These are phyloP conservation scores for Eupeodes luniger DNA, from an alignment of 2,888 invertebrate species.

Conservation along the genomic window DNA sequence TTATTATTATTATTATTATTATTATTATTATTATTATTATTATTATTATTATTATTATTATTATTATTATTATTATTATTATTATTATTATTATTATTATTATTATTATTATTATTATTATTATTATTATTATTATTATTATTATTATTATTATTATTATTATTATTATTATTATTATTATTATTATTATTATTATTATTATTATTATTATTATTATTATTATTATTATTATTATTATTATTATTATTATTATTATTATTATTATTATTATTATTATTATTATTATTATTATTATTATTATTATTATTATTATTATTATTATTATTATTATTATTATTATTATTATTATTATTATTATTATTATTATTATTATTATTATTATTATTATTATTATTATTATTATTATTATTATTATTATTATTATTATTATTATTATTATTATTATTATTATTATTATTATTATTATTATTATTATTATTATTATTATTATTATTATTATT, in stretches of 20 bases:
- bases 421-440: slow-evolving; percentile 25
- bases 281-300: slow-evolving; percentile 18
- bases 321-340: slow-evolving; percentile 21
- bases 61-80: too few relatives aligned
- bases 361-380: slow-evolving; percentile 24
- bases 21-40: too few relatives aligned
- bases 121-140: too few relatives aligned
- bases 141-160: too few relatives aligned
- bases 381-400: slow-evolving; percentile 18
- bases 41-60: too few relatives aligned
- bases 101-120: too few relatives aligned
- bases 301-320: slow-evolving; percentile 24
- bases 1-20: too few relatives aligned
- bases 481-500: slow-evolving; percentile 77
- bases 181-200: too few relatives aligned
- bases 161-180: too few relatives aligned
- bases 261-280: slow-evolving; percentile 22
- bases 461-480: slow-evolving; percentile 16
- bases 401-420: slow-evolving; percentile 17
- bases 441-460: slow-evolving; percentile 15
- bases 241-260: slow-evolving; percentile 1
- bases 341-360: slow-evolving; percentile 15
- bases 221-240: too few relatives aligned
- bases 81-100: too few relatives aligned
- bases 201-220: too few relatives aligned